Evolutionary conservation across 2,888 invertebrate genomes (phyloP).

Genomic region (Tinea semifulvella): DNA sequence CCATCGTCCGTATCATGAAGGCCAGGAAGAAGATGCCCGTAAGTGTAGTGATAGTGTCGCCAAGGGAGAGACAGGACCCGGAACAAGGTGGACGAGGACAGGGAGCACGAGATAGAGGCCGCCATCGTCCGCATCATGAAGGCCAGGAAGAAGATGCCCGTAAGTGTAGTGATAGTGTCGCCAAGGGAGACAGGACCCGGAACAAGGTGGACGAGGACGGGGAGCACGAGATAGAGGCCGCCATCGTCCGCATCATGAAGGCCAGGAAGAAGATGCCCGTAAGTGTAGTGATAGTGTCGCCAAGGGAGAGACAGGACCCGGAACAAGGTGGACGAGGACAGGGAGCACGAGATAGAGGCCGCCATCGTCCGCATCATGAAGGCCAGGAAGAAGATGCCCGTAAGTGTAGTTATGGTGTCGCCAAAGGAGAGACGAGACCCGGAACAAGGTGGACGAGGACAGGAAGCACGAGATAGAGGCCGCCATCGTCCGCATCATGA

Average conservation of each 20-base stretch:
- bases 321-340: conserved; percentile 97
- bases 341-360: conserved; percentile 99
- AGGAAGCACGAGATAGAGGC: conserved; percentile 99
- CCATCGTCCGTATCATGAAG: conserved; percentile 99
- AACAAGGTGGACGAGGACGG: too few species aligned
- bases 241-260: too few species aligned
- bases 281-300: too few species aligned
- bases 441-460: conserved; percentile 98
- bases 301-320: too few species aligned
- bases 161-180: too few species aligned
- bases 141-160: conserved; percentile 92
- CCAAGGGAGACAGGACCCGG: too few species aligned
- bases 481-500: conserved; percentile 99
- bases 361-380: conserved; percentile 99
- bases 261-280: too few species aligned
- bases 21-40: conserved; percentile 93
- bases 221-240: too few species aligned
- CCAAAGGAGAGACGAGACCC: conserved; percentile 98
- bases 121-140: conserved; percentile 99
- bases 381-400: conserved; percentile 92
- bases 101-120: conserved; percentile 99
- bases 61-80: conserved; percentile 96
- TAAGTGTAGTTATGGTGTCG: conserved; percentile 66
- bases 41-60: conserved; percentile 79
- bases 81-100: conserved; percentile 97